A percentile compares a stretch with the other conserved stretches of the same genome.
These are phyloP conservation scores for Elephantulus edwardii DNA, from an alignment of 2,113 vertebrate genomes.

Conservation along the genomic window DNA sequence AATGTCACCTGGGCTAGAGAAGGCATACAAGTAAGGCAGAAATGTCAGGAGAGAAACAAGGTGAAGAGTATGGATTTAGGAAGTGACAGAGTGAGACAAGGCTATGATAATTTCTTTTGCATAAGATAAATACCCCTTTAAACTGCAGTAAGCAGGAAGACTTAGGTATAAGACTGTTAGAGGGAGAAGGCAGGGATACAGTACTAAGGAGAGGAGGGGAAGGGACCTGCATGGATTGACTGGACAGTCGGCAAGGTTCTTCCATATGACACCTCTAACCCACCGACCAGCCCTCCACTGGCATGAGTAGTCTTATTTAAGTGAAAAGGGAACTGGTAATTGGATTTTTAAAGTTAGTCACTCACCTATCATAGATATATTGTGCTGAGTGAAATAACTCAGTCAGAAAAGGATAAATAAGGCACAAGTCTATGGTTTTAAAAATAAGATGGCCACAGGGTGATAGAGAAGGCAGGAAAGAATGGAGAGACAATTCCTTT, in stretches of 20 bases:
- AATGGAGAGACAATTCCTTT: no score
- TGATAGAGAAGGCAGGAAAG: no score
- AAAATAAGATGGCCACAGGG: no score
- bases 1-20: not conserved
- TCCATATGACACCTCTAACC: no score
- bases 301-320: not conserved
- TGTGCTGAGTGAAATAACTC: no score
- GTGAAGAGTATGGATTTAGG: not conserved
- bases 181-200: no score
- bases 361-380: no score
- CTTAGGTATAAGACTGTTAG: not conserved
- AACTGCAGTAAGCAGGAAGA: not conserved
- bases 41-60: not conserved
- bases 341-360: not conserved
- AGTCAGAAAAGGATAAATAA: no score
- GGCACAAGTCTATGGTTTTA: no score
- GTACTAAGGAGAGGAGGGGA: not conserved
- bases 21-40: not conserved
- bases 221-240: not conserved
- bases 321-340: not conserved
- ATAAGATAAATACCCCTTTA: not conserved
- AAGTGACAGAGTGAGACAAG: not conserved
- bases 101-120: not conserved
- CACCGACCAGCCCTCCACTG: accelerated
- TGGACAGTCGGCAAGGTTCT: not conserved